Conservation (phyloP, 35 echinoderm and acorn worm genomes). For the Stichopus chloronotus region DNA sequence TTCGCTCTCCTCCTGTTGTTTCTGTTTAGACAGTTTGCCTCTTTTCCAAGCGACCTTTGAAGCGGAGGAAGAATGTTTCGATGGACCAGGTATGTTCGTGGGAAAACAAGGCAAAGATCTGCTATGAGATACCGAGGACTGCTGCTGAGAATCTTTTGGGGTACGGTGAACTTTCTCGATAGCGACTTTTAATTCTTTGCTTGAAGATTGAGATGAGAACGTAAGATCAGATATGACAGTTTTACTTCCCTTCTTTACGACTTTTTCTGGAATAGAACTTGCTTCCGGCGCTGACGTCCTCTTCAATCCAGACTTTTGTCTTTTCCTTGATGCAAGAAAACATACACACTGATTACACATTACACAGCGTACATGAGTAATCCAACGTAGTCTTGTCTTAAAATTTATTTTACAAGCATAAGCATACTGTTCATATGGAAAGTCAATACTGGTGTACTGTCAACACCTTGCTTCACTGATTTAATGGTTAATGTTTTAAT, state of each 20-base stretch:
- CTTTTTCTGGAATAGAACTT: slow-evolving; percentile 57
- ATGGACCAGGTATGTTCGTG: slow-evolving; percentile 25
- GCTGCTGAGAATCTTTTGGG: slow-evolving; percentile 39
- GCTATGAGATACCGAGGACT: background rate
- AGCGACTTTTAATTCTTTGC: slow-evolving; percentile 50
- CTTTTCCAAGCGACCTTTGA: slow-evolving; percentile 26
- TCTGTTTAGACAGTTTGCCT: slow-evolving; percentile 15
- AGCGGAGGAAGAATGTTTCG: slow-evolving; percentile 31
- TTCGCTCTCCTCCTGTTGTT: slow-evolving; percentile 30
- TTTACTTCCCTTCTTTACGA: slow-evolving; percentile 41
- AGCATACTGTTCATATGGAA: background rate
- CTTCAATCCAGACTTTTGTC: slow-evolving; percentile 35
- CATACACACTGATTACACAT: background rate
- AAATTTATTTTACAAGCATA: background rate
- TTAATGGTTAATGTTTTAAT: no score
- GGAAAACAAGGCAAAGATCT: slow-evolving; percentile 29
- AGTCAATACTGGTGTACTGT: background rate
- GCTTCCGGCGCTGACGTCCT: slow-evolving; percentile 37
- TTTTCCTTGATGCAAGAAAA: slow-evolving; percentile 27
- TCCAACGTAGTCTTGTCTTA: background rate
- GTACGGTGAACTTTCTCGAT: slow-evolving; percentile 53
- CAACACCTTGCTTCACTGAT: background rate
- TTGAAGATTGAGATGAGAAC: slow-evolving; percentile 31
- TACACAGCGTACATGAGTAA: background rate
- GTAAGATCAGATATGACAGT: slow-evolving; percentile 60